Base-by-base conservation (phyloP, 2,113 vertebrate genomes). In the Boulengeromyrus knoepffleri region DNA sequence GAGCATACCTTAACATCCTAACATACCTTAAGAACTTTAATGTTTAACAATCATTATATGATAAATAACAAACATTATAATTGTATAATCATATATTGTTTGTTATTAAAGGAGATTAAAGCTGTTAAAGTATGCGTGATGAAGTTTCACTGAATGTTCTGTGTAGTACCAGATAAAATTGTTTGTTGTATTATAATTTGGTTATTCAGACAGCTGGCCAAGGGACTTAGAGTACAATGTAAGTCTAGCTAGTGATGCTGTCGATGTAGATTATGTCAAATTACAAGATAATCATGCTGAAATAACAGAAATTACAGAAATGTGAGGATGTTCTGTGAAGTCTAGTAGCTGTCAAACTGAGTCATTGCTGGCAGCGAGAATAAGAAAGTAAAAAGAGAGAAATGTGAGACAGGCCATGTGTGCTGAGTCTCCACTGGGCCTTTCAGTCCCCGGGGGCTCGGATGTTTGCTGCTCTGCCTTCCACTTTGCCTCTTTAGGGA, bases 401-500 rank as follows among this genome's bases (percentile, higher is more conserved):
- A 86, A 86, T 53, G 27, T 87, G 85, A 87, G 13, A 17, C 12
- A 56, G 13, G n/a, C 15, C 7, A 0, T 10, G 45, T 27, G 49
- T 36, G 12, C 27, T 5, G 39, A 12, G 19, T 56, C 85, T n/a
- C 15, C 7, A 36, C 24, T 1, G 50, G 85, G 2, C 27, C 21
- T 31, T 27, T 24, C n/a, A 50, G 21, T 39, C 85, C 85, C 13
- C 52, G 1, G 5, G 24, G 13, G 46, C 49, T 87, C 1, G 3
- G 50, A 12, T 87, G 50, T n/a, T 87, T 52, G 31, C 19, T 89
- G 49, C 50, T 36, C 85, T 49, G 58, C 84, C 89, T 1, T 85
- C 86, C 45, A 53, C 50, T 49, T 88, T 31, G 1, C 90, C 66
- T 53, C 89, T 91, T 88, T 90, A 12, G 2, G n/a, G 52, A 88